A percentile compares a stretch with the other conserved stretches of the same genome.
These are phyloP conservation scores for Drosophila kambysellisi DNA, from an alignment of 2,888 invertebrate genomes.

Conservation along the genomic window DNA sequence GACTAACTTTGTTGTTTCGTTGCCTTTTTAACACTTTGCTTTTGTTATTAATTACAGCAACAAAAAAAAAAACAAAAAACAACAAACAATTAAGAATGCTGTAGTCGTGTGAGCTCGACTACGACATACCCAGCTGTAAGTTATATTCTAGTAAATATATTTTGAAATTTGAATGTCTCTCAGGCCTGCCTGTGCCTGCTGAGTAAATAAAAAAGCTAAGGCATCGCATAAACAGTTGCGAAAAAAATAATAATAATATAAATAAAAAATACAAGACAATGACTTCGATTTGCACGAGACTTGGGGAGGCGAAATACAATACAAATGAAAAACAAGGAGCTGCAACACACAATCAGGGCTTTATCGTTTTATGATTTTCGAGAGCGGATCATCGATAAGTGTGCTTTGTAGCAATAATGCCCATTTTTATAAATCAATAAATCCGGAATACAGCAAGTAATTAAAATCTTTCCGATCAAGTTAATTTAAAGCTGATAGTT, in stretches of 20 bases:
- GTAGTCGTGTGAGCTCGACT: not conserved
- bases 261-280: constrained; percentile 29
- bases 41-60: not conserved
- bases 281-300: constrained; percentile 44
- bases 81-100: not conserved
- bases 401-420: not conserved
- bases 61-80: too few relatives aligned
- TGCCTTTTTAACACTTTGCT: not conserved
- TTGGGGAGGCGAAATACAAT: constrained; percentile 21
- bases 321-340: constrained; percentile 3
- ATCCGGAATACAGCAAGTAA: not conserved
- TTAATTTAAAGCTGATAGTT: not conserved
- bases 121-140: not conserved
- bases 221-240: not conserved
- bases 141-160: not conserved
- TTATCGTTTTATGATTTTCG: not conserved
- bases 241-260: not conserved
- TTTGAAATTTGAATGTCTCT: not conserved
- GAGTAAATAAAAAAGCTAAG: not conserved
- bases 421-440: not conserved
- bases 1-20: not conserved
- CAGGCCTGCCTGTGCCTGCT: not conserved
- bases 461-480: not conserved
- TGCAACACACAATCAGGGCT: constrained; percentile 6
- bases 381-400: not conserved